Conservation (phyloP, 2,113 vertebrate species). For the Cervus canadensis region DNA sequence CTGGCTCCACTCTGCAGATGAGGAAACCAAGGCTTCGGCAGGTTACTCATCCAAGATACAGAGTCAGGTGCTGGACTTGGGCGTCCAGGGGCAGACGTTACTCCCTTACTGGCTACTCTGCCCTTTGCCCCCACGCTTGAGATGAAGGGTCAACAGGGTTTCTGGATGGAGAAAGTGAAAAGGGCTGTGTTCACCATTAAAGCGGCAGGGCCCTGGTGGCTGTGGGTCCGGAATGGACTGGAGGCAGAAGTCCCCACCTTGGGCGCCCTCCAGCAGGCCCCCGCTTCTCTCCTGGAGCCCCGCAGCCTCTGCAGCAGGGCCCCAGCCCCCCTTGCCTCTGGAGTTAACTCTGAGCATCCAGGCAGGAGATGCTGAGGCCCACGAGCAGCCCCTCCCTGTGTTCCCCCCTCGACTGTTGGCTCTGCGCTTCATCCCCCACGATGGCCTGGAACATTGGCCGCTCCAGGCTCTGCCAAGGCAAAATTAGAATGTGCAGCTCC, state of each 20-base stretch:
- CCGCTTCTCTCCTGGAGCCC: background rate
- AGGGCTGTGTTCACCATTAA: background rate
- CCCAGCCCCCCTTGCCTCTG: no score
- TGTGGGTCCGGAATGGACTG: background rate
- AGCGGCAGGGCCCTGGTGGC: background rate
- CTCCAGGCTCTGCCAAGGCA: constrained; percentile 68
- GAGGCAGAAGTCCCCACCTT: background rate
- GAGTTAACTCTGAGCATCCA: background rate
- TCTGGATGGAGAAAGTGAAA: background rate
- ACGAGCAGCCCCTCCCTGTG: background rate
- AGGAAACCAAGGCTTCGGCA: background rate
- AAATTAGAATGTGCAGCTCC: constrained; percentile 60
- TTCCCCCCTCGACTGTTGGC: constrained; percentile 50
- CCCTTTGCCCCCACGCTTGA: background rate
- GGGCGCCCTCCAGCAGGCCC: background rate
- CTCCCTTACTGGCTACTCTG: background rate
- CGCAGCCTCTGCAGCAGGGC: background rate
- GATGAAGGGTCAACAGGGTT: background rate
- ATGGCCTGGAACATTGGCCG: background rate
- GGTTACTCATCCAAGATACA: background rate
- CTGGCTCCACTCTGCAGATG: background rate
- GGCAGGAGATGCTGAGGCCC: constrained; percentile 47
- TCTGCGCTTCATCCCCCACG: constrained; percentile 54
- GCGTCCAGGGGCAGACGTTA: background rate
- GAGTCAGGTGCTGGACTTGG: background rate